These are phyloP conservation scores for Pteronotus mesoamericanus DNA, from an alignment of 2,797 vertebrate genomes.

Conservation along the genomic window DNA sequence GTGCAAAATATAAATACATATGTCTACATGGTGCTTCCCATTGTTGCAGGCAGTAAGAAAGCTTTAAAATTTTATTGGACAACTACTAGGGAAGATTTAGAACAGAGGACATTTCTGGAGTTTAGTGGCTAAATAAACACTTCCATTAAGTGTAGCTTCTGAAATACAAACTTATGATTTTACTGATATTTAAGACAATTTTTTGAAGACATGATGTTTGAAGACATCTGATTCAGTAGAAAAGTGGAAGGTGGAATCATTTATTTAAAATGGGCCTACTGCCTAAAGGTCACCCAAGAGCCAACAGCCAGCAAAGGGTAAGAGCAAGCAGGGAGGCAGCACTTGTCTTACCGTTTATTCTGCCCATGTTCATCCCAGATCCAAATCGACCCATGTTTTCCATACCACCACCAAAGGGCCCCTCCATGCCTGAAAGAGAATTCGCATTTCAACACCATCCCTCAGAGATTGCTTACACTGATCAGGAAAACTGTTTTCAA, in stretches of 20 bases:
- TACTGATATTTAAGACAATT: neutral
- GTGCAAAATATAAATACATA: neutral
- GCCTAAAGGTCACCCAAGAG: neutral
- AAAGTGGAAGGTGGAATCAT: neutral
- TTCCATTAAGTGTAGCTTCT: neutral
- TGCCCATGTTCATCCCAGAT: slow-evolving; percentile 92
- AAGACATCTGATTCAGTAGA: neutral
- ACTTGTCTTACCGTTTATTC: slow-evolving; percentile 90
- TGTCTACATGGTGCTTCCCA: neutral
- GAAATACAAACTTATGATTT: neutral
- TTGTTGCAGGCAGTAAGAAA: neutral
- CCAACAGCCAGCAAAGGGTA: neutral
- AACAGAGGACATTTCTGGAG: neutral
- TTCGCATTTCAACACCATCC: neutral
- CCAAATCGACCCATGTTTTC: slow-evolving; percentile 94
- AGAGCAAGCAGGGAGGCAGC: neutral
- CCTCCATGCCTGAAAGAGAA: slow-evolving; percentile 90
- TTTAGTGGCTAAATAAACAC: neutral
- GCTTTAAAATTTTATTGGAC: neutral
- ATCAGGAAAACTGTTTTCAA: neutral
- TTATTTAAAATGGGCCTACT: neutral
- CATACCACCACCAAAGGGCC: slow-evolving; percentile 89
- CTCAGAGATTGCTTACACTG: neutral
- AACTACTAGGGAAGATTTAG: neutral
- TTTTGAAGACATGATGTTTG: too few species aligned